phyloP scores from a whole-genome alignment of 92 coral and sea anemone genomes.

The Heliopora coerulea region DNA sequence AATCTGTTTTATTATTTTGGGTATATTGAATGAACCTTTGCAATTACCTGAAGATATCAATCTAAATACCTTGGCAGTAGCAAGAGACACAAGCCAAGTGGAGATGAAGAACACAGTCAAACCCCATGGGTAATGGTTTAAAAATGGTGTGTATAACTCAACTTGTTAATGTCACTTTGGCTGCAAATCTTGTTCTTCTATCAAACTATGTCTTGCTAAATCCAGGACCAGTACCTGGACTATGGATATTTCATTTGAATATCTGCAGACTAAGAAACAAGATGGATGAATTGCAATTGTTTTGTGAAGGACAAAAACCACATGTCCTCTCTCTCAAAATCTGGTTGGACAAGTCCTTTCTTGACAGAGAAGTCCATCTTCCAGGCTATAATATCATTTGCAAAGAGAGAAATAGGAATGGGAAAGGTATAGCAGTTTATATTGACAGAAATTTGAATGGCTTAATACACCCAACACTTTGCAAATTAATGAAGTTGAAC shows the following conservation, averaged over 20 bases:
- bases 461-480: neutral
- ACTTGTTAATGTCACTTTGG: too few relatives aligned
- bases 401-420: constrained; percentile 15
- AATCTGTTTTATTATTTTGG: too few relatives aligned
- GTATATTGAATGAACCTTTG: too few relatives aligned
- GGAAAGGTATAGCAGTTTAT: constrained; percentile 28
- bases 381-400: constrained; percentile 13
- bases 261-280: constrained; percentile 20
- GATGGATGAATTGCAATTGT: constrained; percentile 16
- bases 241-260: constrained; percentile 18
- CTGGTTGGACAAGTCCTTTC: constrained; percentile 32
- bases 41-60: too few relatives aligned
- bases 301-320: constrained; percentile 23
- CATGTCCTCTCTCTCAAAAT: constrained; percentile 16
- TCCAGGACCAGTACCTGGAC: constrained; percentile 33
- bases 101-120: too few relatives aligned
- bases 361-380: constrained; percentile 2
- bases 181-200: constrained; percentile 26
- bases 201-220: constrained; percentile 31
- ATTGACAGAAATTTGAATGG: neutral
- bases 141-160: too few relatives aligned
- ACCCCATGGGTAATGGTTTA: too few relatives aligned
- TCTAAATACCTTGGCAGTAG: too few relatives aligned
- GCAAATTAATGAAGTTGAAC: neutral
- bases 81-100: too few relatives aligned